phyloP scores from a whole-genome alignment of 2,888 invertebrate species.

The Drosophila monieri region DNA sequence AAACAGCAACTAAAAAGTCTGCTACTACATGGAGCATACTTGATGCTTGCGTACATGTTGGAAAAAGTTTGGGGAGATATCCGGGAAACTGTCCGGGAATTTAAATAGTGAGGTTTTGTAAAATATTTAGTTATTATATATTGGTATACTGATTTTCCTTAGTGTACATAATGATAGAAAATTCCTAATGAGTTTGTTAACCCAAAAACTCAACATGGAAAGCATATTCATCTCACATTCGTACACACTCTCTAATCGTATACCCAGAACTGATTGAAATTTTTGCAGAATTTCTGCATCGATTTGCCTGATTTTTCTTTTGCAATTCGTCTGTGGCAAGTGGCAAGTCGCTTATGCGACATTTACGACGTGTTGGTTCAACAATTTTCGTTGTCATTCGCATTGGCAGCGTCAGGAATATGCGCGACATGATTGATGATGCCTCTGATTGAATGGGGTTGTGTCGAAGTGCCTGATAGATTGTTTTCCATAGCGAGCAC shows the following conservation, averaged over 20 bases:
- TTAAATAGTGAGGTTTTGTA: too few species aligned
- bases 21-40: constrained; percentile 55
- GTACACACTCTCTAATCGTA: constrained; percentile 2
- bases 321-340: constrained; percentile 8
- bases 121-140: too few species aligned
- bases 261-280: constrained; percentile 15
- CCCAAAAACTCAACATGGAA: constrained; percentile 43
- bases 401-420: constrained; percentile 46
- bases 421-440: constrained; percentile 71
- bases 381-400: constrained; percentile 40
- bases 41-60: constrained; percentile 26
- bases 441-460: constrained; percentile 67
- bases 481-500: constrained; percentile 58
- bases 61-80: too few species aligned
- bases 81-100: too few species aligned
- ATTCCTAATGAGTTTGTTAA: constrained; percentile 71
- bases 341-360: constrained; percentile 22
- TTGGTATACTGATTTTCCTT: background rate
- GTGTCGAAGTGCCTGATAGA: constrained; percentile 59
- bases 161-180: constrained; percentile 34
- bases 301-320: constrained; percentile 19
- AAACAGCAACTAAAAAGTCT: background rate
- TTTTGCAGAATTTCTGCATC: constrained; percentile 25
- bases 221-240: constrained; percentile 18
- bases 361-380: constrained; percentile 33